Conservation (phyloP, 2,797 vertebrate species). For the Neoniphon sammara region DNA sequence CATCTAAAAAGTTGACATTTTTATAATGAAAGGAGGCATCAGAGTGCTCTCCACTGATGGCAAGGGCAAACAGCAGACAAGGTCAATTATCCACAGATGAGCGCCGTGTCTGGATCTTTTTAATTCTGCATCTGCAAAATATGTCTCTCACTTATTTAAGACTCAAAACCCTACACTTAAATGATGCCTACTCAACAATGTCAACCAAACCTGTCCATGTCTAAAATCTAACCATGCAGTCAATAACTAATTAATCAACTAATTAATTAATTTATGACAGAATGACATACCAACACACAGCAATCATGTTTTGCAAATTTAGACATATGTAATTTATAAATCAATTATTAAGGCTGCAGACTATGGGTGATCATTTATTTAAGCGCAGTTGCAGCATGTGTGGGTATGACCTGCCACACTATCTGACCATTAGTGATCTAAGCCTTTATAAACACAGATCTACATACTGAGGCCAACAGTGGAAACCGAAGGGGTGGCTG, state of each 20-base stretch:
- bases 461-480: slow-evolving; percentile 78
- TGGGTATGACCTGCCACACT: slow-evolving; percentile 40
- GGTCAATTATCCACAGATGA: slow-evolving; percentile 69
- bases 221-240: slow-evolving; percentile 64
- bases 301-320: background rate
- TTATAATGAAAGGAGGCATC: slow-evolving; percentile 77
- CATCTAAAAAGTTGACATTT: slow-evolving; percentile 67
- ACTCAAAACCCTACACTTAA: slow-evolving; percentile 8
- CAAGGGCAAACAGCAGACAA: slow-evolving; percentile 74
- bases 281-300: slow-evolving; percentile 40
- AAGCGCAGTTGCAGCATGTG: background rate
- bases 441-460: slow-evolving; percentile 52
- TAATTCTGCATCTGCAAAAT: slow-evolving; percentile 40
- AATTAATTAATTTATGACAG: slow-evolving; percentile 10
- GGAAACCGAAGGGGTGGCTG: slow-evolving; percentile 78
- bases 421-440: slow-evolving; percentile 2
- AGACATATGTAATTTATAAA: background rate
- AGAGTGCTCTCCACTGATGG: slow-evolving; percentile 71
- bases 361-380: background rate
- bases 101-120: slow-evolving; percentile 48
- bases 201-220: slow-evolving; percentile 30
- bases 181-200: slow-evolving; percentile 19
- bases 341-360: background rate
- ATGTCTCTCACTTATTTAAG: slow-evolving; percentile 25
- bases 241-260: background rate